Evolutionary conservation across 2,113 vertebrate genomes (phyloP).

Genomic region (Paradoxurus hermaphroditus): DNA sequence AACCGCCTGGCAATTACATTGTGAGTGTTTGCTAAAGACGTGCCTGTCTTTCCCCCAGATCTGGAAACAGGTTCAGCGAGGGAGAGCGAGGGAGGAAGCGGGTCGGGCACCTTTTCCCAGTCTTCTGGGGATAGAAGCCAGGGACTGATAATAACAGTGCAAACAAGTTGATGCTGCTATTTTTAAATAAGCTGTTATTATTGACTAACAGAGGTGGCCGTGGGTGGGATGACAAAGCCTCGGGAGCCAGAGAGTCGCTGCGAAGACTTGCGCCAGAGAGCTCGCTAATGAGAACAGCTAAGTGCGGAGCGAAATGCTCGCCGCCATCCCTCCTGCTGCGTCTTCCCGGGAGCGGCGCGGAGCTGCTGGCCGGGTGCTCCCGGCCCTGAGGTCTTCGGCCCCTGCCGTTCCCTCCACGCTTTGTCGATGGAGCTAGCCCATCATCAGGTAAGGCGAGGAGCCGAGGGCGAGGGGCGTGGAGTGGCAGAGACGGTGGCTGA

Average conservation of each 20-base stretch:
- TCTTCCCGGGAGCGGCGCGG: background rate
- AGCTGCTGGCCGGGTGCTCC: rapidly evolving
- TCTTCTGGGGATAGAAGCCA: slow-evolving; percentile 72
- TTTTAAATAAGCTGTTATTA: slow-evolving; percentile 89
- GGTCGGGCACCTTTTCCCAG: slow-evolving; percentile 35
- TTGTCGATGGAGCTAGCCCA: rapidly evolving
- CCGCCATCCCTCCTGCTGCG: slow-evolving; percentile 13
- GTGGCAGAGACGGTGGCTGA: background rate
- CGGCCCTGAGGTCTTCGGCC: rapidly evolving
- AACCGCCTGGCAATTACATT: slow-evolving; percentile 69
- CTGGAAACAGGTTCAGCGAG: slow-evolving; percentile 54
- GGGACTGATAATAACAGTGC: slow-evolving; percentile 59
- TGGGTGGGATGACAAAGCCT: slow-evolving; percentile 81
- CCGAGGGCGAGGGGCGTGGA: too few relatives aligned
- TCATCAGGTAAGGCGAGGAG: background rate
- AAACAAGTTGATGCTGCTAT: slow-evolving; percentile 77
- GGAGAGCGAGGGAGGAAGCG: slow-evolving; percentile 27
- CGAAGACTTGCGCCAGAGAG: slow-evolving; percentile 55
- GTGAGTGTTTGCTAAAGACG: slow-evolving; percentile 70
- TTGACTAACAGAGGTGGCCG: slow-evolving; percentile 82
- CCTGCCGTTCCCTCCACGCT: background rate
- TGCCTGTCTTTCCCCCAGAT: slow-evolving; percentile 58
- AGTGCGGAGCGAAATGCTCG: slow-evolving; percentile 58
- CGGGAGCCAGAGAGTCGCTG: slow-evolving; percentile 50
- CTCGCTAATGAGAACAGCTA: slow-evolving; percentile 74